phyloP scores from a whole-genome alignment of 92 coral and sea anemone species.

The Epizoanthus ramosus region DNA sequence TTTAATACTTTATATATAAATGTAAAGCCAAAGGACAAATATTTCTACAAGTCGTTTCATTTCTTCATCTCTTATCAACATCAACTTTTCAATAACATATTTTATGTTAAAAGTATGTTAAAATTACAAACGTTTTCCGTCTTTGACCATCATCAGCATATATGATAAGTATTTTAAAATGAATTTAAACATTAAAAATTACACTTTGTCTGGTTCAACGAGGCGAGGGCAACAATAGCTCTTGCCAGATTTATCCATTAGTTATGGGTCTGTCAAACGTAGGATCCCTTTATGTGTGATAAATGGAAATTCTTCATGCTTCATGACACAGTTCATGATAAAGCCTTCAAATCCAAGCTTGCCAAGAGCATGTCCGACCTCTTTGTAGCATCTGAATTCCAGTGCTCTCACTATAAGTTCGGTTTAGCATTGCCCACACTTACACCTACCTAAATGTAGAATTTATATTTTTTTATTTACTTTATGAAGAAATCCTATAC shows the following conservation, averaged over 20 bases:
- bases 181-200: no score
- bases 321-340: constrained; percentile 20
- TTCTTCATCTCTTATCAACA: no score
- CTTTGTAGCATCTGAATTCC: constrained; percentile 30
- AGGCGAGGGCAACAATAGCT: constrained; percentile 5
- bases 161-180: no score
- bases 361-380: constrained; percentile 9
- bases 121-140: no score
- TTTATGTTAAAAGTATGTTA: no score
- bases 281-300: constrained; percentile 15
- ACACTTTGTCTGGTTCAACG: constrained; percentile 21
- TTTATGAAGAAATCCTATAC: no score
- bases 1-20: no score
- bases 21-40: no score
- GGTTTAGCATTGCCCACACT: constrained; percentile 24
- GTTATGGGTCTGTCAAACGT: neutral
- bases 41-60: no score
- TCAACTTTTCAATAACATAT: no score
- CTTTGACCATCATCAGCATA: no score
- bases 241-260: constrained; percentile 6
- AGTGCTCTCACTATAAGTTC: constrained; percentile 27
- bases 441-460: constrained; percentile 14
- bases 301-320: constrained; percentile 3
- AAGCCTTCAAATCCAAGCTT: constrained; percentile 23
- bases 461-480: no score